Percentiles rank a stretch among this genome's conserved stretches.
Conservation (phyloP, 2,888 invertebrate genomes). For the Oasisia sp. region DNA sequence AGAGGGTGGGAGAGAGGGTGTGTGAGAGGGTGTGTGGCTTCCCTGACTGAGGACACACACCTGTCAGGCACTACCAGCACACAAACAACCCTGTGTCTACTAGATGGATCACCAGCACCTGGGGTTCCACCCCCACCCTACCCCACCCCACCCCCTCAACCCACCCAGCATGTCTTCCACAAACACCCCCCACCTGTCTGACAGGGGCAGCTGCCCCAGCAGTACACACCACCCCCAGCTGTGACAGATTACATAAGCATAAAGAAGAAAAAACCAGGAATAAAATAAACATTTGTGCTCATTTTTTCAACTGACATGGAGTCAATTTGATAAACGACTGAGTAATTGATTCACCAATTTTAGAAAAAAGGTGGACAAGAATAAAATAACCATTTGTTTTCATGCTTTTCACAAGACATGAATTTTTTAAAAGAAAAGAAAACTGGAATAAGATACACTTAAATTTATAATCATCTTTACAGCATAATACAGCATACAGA, state of each 20-base stretch:
- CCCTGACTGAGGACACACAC: neutral
- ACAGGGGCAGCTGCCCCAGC: neutral
- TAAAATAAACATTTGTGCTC: neutral
- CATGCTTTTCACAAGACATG: too few relatives aligned
- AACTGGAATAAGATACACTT: too few relatives aligned
- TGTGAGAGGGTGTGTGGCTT: neutral
- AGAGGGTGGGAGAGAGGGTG: too few relatives aligned
- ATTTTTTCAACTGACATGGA: neutral
- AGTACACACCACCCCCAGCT: neutral
- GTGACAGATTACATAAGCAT: neutral
- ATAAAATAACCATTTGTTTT: too few relatives aligned
- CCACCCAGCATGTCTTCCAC: neutral
- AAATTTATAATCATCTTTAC: too few relatives aligned
- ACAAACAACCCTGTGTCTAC: neutral
- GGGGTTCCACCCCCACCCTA: neutral
- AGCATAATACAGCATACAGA: neutral
- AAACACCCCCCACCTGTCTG: neutral
- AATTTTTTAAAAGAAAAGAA: too few relatives aligned
- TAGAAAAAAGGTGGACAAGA: too few relatives aligned
- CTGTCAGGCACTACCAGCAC: neutral
- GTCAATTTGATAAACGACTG: neutral
- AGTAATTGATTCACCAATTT: too few relatives aligned
- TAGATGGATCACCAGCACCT: constrained; percentile 12
- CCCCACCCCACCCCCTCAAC: neutral
- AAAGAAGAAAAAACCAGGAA: neutral